Evolutionary conservation across 2,888 invertebrate genomes (phyloP).

Genomic region (Harpalus rubripes): DNA sequence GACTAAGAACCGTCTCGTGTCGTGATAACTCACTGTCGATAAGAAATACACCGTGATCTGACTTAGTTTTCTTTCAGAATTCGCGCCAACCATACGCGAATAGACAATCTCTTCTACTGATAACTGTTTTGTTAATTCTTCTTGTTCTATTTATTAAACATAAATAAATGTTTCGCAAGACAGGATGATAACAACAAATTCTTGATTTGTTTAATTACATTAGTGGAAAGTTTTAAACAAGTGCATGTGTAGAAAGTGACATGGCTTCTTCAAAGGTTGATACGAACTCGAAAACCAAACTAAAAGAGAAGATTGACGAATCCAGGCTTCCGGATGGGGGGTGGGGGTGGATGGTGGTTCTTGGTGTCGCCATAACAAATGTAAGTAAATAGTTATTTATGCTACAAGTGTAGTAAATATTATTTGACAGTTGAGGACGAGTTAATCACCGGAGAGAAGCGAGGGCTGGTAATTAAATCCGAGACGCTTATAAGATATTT

Average conservation of each 20-base stretch:
- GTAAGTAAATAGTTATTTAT: conserved; percentile 77
- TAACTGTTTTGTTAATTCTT: background rate
- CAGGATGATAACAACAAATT: conserved; percentile 28
- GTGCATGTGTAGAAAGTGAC: background rate
- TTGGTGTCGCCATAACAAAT: conserved; percentile 84
- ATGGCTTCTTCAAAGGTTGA: conserved; percentile 31
- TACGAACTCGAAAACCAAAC: conserved; percentile 10
- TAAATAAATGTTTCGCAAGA: conserved; percentile 27
- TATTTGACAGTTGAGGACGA: too few species aligned
- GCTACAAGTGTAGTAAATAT: too few species aligned
- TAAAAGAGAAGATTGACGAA: conserved; percentile 70
- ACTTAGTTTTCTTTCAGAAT: background rate
- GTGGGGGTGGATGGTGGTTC: conserved; percentile 86
- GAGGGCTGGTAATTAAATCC: too few species aligned
- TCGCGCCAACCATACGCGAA: background rate
- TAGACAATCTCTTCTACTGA: background rate
- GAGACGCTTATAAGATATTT: too few species aligned
- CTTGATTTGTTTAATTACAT: conserved; percentile 12
- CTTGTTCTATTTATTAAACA: conserved; percentile 2
- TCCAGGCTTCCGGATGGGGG: conserved; percentile 84
- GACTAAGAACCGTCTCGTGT: too few species aligned
- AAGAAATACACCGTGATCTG: too few species aligned
- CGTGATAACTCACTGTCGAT: too few species aligned
- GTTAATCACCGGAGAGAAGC: too few species aligned
- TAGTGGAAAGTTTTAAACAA: conserved; percentile 31